These are phyloP conservation scores for Pseudomyrmex dendroicus DNA, from an alignment of 1,140 invertebrate genomes.

Conservation along the genomic window DNA sequence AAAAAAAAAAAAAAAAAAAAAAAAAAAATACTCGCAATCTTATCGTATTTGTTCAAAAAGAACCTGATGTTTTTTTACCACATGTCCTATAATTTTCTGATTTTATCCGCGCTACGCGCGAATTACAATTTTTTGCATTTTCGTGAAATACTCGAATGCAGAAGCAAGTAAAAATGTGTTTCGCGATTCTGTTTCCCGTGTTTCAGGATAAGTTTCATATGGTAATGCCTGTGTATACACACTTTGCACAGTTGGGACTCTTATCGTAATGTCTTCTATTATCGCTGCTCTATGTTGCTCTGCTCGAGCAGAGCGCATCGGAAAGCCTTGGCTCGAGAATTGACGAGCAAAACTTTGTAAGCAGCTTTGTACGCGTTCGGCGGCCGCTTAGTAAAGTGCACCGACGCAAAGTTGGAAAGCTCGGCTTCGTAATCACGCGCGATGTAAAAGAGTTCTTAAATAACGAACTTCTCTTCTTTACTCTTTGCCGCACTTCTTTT, in stretches of 20 bases:
- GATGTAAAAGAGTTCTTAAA: conserved; percentile 18
- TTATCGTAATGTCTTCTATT: conserved; percentile 67
- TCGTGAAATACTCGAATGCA: conserved; percentile 29
- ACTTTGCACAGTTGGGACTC: conserved; percentile 36
- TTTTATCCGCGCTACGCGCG: not conserved
- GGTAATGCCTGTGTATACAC: not conserved
- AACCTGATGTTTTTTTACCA: not conserved
- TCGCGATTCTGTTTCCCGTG: conserved; percentile 60
- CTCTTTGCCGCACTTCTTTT: not conserved
- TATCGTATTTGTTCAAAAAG: conserved; percentile 6
- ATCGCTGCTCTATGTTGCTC: conserved; percentile 37
- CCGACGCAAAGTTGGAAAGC: conserved; percentile 15
- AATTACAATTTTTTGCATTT: conserved; percentile 39
- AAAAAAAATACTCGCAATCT: not conserved
- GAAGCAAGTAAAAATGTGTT: conserved; percentile 7
- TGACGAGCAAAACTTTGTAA: conserved; percentile 51
- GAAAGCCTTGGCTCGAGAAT: conserved; percentile 50
- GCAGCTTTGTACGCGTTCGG: conserved; percentile 36
- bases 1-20: too few species aligned
- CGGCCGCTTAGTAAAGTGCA: conserved; percentile 31
- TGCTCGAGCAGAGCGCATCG: conserved; percentile 53
- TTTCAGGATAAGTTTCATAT: conserved; percentile 59
- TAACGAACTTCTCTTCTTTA: conserved; percentile 3
- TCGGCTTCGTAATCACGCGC: conserved; percentile 10
- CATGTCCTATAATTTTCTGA: conserved; percentile 14